These are phyloP conservation scores for Eutrigla gurnardus DNA, from an alignment of 2,797 vertebrate genomes.

Conservation along the genomic window DNA sequence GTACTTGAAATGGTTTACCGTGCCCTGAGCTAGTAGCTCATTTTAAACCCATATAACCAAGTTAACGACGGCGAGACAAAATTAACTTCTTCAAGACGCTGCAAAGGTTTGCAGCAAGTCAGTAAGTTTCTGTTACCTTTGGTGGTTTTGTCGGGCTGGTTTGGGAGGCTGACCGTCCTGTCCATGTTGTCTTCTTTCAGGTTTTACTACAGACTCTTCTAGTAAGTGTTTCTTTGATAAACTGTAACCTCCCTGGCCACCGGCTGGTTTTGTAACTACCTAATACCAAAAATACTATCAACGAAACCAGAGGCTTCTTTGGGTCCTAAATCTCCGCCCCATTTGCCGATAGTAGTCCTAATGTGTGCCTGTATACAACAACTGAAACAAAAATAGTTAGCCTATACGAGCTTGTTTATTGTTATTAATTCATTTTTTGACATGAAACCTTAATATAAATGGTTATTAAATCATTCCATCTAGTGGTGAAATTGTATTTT, in stretches of 20 bases:
- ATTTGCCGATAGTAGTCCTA: neutral
- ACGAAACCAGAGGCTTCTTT: neutral
- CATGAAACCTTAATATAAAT: too few relatives aligned
- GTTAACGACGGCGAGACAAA: rapidly evolving
- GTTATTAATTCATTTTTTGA: neutral
- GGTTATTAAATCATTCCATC: too few relatives aligned
- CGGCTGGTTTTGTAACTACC: constrained; percentile 45
- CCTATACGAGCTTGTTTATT: rapidly evolving
- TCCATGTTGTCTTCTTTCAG: constrained; percentile 70
- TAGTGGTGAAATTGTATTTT: too few relatives aligned
- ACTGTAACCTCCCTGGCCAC: rapidly evolving
- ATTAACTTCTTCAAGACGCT: neutral
- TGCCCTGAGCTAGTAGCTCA: neutral
- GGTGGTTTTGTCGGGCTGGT: constrained; percentile 66
- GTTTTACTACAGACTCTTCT: neutral
- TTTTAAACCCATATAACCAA: neutral
- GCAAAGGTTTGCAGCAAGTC: rapidly evolving
- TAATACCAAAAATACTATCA: neutral
- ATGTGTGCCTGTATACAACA: constrained; percentile 52
- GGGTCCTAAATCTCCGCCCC: constrained; percentile 52
- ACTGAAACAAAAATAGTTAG: neutral
- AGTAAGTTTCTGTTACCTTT: constrained; percentile 64
- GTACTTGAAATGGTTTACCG: neutral
- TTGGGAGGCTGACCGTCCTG: constrained; percentile 71
- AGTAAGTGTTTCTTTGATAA: rapidly evolving